Percentiles rank a stretch among this genome's conserved stretches.
phyloP scores from a whole-genome alignment of 2,888 invertebrate genomes.

The Scaptomyza reducta region DNA sequence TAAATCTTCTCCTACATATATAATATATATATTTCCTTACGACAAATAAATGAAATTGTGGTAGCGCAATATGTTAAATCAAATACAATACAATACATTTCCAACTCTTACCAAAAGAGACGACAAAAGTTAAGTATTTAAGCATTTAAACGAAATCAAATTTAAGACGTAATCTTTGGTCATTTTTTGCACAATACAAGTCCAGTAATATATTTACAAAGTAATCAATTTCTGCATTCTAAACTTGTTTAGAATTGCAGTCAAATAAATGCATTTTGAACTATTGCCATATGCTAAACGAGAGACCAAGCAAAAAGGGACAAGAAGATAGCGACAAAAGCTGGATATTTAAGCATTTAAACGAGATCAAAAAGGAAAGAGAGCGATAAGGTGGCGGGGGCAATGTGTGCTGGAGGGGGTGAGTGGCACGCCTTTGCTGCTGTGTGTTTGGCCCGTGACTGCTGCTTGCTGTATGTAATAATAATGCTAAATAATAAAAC shows the following conservation, averaged over 20 bases:
- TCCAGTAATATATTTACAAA: not conserved
- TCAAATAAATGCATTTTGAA: slow-evolving; percentile 43
- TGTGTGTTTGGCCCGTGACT: slow-evolving; percentile 3
- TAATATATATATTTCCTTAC: too few species aligned
- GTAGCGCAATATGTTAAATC: too few species aligned
- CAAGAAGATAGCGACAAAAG: slow-evolving; percentile 17
- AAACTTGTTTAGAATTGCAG: slow-evolving; percentile 8
- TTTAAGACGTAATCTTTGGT: too few species aligned
- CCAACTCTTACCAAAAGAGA: too few species aligned
- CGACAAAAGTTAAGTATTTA: too few species aligned
- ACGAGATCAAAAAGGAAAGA: not conserved
- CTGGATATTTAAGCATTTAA: slow-evolving; percentile 29
- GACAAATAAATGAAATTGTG: too few species aligned
- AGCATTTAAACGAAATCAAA: too few species aligned
- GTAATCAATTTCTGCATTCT: too few species aligned
- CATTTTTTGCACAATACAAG: too few species aligned
- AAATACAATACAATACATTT: too few species aligned
- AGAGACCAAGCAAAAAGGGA: not conserved
- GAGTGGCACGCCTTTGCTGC: not conserved
- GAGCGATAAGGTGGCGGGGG: not conserved
- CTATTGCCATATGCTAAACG: slow-evolving; percentile 52
- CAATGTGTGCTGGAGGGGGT: not conserved
- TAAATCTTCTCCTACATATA: too few species aligned
- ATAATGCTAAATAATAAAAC: slow-evolving; percentile 62
- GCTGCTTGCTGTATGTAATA: slow-evolving; percentile 46